Percentiles rank a stretch among this genome's conserved stretches.
Conservation (phyloP, 2,797 vertebrate genomes). For the Oryzias sinensis region DNA sequence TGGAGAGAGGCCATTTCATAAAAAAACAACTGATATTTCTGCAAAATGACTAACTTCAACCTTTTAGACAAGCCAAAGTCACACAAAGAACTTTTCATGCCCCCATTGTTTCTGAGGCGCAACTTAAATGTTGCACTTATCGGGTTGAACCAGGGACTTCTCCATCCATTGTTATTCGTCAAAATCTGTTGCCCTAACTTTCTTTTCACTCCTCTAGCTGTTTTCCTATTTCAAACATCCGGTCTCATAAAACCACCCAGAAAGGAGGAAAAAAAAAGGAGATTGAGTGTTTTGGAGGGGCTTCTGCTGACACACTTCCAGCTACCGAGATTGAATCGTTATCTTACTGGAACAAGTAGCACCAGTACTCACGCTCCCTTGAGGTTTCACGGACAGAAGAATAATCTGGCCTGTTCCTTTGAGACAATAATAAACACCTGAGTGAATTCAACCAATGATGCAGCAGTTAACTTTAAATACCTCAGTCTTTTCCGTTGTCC, state of each 20-base stretch:
- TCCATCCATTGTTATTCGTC: conserved; percentile 26
- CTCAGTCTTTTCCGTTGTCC: no score
- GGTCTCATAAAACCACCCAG: not conserved
- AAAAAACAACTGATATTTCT: not conserved
- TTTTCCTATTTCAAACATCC: not conserved
- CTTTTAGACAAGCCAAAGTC: not conserved
- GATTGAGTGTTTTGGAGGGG: not conserved
- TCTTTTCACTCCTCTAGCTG: not conserved
- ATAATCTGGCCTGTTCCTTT: not conserved
- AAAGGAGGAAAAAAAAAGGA: no score
- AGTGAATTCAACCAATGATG: no score
- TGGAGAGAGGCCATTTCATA: no score
- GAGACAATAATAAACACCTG: no score
- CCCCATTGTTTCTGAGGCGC: conserved; percentile 32
- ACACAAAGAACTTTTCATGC: conserved; percentile 9
- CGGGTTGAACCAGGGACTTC: conserved; percentile 28
- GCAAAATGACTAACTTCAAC: not conserved
- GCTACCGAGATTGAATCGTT: not conserved
- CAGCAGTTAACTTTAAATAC: no score
- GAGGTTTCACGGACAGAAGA: not conserved
- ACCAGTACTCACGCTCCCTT: no score
- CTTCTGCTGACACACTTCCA: not conserved
- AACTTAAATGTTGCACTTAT: conserved; percentile 28
- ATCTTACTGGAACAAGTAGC: not conserved
- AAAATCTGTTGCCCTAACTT: conserved; percentile 1